Evolutionary conservation across 2,888 invertebrate genomes (phyloP).

Genomic region (Masnerella sp.): DNA sequence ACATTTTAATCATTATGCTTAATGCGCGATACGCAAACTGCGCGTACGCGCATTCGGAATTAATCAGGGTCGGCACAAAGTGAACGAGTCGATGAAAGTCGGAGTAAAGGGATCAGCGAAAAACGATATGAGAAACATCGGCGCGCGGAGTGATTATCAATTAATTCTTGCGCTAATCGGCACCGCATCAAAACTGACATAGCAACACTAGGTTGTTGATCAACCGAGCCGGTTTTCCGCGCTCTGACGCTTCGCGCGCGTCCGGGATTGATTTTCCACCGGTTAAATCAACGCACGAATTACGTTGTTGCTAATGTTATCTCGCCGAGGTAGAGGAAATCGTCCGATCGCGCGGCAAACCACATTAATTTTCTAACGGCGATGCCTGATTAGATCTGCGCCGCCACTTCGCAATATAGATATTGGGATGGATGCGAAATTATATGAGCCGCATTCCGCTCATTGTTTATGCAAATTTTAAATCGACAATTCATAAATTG

Average conservation of each 20-base stretch:
- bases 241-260: slow-evolving; percentile 32
- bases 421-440: slow-evolving; percentile 15
- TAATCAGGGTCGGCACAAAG: too few species aligned
- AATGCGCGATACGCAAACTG: too few species aligned
- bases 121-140: background rate
- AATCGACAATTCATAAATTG: slow-evolving; percentile 25
- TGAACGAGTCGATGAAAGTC: too few species aligned
- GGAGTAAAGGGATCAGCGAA: too few species aligned
- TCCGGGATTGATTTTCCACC: slow-evolving; percentile 38
- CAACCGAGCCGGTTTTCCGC: slow-evolving; percentile 37
- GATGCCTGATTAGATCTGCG: slow-evolving; percentile 42
- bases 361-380: slow-evolving; percentile 46
- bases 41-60: too few species aligned
- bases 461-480: slow-evolving; percentile 30
- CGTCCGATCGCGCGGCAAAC: slow-evolving; percentile 40
- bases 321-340: slow-evolving; percentile 35
- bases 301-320: slow-evolving; percentile 44
- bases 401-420: slow-evolving; percentile 30
- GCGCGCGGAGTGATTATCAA: slow-evolving; percentile 26
- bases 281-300: slow-evolving; percentile 45
- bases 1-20: too few species aligned
- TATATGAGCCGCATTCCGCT: slow-evolving; percentile 12
- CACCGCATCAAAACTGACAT: slow-evolving; percentile 18
- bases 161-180: slow-evolving; percentile 41
- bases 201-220: slow-evolving; percentile 25